Percentiles rank a stretch among this genome's conserved stretches.
Conservation (phyloP, 2,888 invertebrate species). For the Acanthosepion lycidas region DNA sequence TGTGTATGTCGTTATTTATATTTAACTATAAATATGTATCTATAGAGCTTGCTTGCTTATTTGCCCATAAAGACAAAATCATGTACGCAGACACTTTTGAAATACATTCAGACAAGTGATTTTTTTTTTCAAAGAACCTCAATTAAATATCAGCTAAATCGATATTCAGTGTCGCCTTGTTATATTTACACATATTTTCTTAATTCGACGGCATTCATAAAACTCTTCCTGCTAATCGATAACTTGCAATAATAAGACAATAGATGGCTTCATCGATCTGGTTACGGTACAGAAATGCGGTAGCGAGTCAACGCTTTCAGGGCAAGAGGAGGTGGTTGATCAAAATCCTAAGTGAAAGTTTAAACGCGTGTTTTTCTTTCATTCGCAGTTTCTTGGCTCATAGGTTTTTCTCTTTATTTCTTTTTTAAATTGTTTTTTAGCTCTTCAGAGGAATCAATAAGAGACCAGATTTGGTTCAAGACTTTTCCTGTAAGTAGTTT, state of each 20-base stretch:
- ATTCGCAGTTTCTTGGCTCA: neutral
- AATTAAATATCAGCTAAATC: neutral
- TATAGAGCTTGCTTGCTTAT: neutral
- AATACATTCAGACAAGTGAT: neutral
- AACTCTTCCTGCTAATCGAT: conserved; percentile 33
- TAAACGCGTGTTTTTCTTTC: neutral
- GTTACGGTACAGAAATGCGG: neutral
- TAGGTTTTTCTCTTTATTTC: no score
- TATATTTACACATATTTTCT: conserved; percentile 33
- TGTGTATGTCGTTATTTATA: neutral
- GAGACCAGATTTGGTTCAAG: neutral
- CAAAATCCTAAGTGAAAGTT: neutral
- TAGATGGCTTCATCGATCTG: conserved; percentile 7
- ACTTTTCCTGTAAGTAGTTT: neutral
- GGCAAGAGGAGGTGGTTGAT: neutral
- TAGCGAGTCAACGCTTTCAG: neutral
- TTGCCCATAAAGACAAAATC: neutral
- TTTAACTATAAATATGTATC: neutral
- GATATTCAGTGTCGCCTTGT: neutral
- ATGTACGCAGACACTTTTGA: no score
- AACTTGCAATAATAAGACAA: neutral
- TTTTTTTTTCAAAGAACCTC: neutral
- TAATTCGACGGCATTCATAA: neutral
- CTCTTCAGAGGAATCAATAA: neutral
- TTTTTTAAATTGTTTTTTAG: neutral